Percentiles rank a stretch among this genome's conserved stretches.
phyloP scores from a whole-genome alignment of 2,888 invertebrate species.

The Xestia xanthographa region DNA sequence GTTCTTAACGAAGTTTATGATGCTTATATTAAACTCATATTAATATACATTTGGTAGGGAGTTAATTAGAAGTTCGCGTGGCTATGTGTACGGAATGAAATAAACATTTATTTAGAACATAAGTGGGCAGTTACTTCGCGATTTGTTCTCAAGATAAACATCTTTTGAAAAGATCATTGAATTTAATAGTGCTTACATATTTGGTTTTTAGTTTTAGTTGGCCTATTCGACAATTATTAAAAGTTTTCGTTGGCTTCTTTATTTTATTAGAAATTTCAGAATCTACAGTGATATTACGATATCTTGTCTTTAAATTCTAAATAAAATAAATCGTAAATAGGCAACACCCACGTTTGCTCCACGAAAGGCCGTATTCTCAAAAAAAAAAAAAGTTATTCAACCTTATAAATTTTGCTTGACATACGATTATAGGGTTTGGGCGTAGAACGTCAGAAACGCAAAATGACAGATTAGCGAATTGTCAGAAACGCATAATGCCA shows the following conservation, averaged over 20 bases:
- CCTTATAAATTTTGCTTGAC: not conserved
- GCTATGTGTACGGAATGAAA: slow-evolving; percentile 69
- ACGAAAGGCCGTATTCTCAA: not conserved
- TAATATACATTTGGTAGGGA: slow-evolving; percentile 56
- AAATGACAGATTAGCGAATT: no score
- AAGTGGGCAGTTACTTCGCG: slow-evolving; percentile 71
- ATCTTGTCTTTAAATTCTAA: not conserved
- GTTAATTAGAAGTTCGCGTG: slow-evolving; percentile 81
- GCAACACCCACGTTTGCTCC: no score
- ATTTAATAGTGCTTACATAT: not conserved
- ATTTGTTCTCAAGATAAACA: slow-evolving; percentile 57
- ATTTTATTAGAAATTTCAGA: not conserved
- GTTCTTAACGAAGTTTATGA: slow-evolving; percentile 47
- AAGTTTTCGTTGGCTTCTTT: not conserved
- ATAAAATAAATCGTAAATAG: not conserved
- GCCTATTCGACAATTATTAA: not conserved
- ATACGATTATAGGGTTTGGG: not conserved
- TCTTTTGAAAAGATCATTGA: slow-evolving; percentile 49
- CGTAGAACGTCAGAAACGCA: no score
- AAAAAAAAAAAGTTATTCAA: not conserved
- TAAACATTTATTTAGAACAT: slow-evolving; percentile 74
- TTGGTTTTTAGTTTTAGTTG: not conserved
- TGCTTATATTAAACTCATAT: slow-evolving; percentile 41
- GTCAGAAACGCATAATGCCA: no score
- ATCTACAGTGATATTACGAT: not conserved